Evolutionary conservation across 2,888 invertebrate species (phyloP), one percentile per base, ranked within the genome.

Genomic region (Molorchus minor): DNA sequence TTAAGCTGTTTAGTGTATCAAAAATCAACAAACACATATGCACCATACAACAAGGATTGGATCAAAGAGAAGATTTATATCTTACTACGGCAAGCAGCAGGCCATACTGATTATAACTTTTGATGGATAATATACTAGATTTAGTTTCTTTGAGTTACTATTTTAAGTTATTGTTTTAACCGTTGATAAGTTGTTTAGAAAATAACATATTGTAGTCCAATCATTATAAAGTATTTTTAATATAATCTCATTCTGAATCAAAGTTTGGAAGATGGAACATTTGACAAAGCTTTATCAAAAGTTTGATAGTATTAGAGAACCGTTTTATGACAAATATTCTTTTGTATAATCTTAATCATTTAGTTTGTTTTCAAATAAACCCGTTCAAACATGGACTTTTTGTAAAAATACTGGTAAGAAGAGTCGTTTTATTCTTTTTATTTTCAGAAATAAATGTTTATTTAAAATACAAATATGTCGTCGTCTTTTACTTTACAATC

Each of bases 21-120:
- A 82, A 96, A 96, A 79, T 91, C 93, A 4, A 93, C 94, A 36
- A 95, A 96, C 76, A 95, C 96, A 0, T 99, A 99, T 76, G 94
- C 96, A 1, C 99, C 99, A 0, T 98, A 98, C 82, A 98, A 98
- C 80, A 98, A 98, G 83, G 97, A 96, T 75, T 99, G 98, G 98
- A 96, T 99, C 58, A 99, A 99, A 81, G 98, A 99, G 79, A 97
- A 98, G 80, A 97, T 99, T 65, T 98, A 98, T 77, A 92, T 97
- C 2, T 82, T 98, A 72, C 82, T 98, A 64, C 90, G 96, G 69
- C 95, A 97, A 81, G 97, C 97, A 0, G 92, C 94, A 0, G 92
- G 91, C 1, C 73, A 74, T 15, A 49, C 49, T 13, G 49, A 49
- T 5, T 49, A 49, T 7, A 49, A 46, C 13, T n/a, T 33, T 21